phyloP scores from a whole-genome alignment of 2,113 vertebrate genomes.

The Microtus oregoni region DNA sequence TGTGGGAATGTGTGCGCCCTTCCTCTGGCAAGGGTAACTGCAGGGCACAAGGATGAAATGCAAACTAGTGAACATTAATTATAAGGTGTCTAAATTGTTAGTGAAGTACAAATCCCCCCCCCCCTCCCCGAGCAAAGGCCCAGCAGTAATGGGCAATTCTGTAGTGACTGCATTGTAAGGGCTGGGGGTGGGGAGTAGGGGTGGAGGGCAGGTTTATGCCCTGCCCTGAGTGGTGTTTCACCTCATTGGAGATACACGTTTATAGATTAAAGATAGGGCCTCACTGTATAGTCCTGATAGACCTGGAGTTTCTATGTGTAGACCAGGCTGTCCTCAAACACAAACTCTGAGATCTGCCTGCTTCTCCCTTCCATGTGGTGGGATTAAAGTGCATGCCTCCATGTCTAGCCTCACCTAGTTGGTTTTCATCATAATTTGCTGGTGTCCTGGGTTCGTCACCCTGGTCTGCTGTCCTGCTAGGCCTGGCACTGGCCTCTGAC shows the following conservation, averaged over 20 bases:
- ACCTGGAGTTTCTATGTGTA: neutral
- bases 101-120: neutral
- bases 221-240: neutral
- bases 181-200: neutral
- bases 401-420: neutral
- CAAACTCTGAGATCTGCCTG: neutral
- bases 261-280: neutral
- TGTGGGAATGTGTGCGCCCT: neutral
- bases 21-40: conserved; percentile 72
- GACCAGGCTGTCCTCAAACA: neutral
- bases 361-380: neutral
- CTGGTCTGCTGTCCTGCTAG: neutral
- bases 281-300: neutral
- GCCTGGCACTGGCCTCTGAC: neutral
- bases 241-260: neutral
- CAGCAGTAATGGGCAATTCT: neutral
- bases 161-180: neutral
- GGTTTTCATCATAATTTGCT: neutral
- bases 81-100: conserved; percentile 22
- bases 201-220: neutral
- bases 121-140: neutral
- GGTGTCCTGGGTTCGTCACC: neutral
- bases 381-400: neutral
- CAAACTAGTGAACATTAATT: conserved; percentile 44
- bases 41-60: conserved; percentile 56